Evolutionary conservation across 2,113 vertebrate species (phyloP), one percentile per base, ranked within the genome.

Genomic region (Cinclus cinclus): DNA sequence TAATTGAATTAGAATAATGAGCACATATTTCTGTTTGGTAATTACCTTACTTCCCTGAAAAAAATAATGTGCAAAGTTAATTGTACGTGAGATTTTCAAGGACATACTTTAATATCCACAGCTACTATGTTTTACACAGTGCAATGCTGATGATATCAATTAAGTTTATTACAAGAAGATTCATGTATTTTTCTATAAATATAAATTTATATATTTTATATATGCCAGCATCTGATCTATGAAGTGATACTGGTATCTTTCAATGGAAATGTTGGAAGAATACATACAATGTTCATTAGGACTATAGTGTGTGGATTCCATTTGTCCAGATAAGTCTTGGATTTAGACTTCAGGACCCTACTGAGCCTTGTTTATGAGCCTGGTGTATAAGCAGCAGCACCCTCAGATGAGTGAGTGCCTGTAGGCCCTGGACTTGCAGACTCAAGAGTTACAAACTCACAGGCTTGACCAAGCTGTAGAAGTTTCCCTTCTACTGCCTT

Each of bases 1-100:
- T 86, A 91, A 86, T 90, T 87, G 25, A 31, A 93, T 94, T 94
- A 94, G 47, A 92, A 94, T 80, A 94, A 95, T 60, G 81, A 91
- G 22, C 39, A 62, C 3, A 7, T 80, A 83, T 63, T 93, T 95
- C 86, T 93, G 28, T 87, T 92, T 92, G 18, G 19, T 56, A 89
- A 88, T 96, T 92, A 91, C n/a, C 75, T 33, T 81, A 80, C 53
- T 92, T 86, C 28, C 31, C 55, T 69, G 52, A 89, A 96, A 94
- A 96, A 63, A 19, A 31, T 80, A 65, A 83, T 92, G 49, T 60
- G 31, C 50, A 82, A 94, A 83, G 31, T 49, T 87, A 89, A 95
- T 89, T 81, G 37, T 55, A 87, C 47, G 70, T 55, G 56, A 90
- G 46, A 85, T 42, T 93, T 90, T 80, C 53, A 82, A 86, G 92